Evolutionary conservation across 2,888 invertebrate genomes (phyloP).

Genomic region (Tyria jacobaeae): DNA sequence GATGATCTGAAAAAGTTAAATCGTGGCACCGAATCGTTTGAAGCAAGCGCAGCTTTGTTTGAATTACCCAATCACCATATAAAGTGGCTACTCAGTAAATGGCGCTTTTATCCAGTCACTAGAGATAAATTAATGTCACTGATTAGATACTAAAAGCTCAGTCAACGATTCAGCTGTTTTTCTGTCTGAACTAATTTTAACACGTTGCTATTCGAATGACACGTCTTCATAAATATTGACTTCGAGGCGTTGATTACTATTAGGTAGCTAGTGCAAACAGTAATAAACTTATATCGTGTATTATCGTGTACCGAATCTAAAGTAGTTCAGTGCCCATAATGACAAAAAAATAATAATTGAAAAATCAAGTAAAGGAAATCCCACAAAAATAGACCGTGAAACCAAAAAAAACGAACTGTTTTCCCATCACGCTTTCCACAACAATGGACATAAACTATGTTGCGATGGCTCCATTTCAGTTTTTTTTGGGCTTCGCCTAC

Average conservation of each 20-base stretch:
- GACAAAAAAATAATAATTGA: conserved; percentile 33
- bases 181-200: conserved; percentile 50
- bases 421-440: conserved; percentile 54
- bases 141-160: conserved; percentile 64
- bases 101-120: conserved; percentile 66
- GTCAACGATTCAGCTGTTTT: conserved; percentile 57
- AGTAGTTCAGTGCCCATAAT: conserved; percentile 33
- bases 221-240: conserved; percentile 34
- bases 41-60: conserved; percentile 63
- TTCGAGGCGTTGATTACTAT: conserved; percentile 22
- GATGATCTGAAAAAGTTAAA: conserved; percentile 50
- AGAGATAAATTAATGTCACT: conserved; percentile 71
- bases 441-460: conserved; percentile 55
- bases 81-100: conserved; percentile 72
- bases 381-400: conserved; percentile 40
- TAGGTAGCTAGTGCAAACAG: conserved; percentile 24
- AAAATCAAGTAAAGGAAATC: conserved; percentile 40
- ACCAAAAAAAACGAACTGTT: conserved; percentile 47
- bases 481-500: conserved; percentile 38
- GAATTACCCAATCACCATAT: conserved; percentile 79
- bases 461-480: conserved; percentile 44
- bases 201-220: conserved; percentile 34
- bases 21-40: conserved; percentile 61
- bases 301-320: conserved; percentile 27
- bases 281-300: too few relatives aligned